Evolutionary conservation across 2,113 vertebrate species (phyloP).

Genomic region (Scomber scombrus): DNA sequence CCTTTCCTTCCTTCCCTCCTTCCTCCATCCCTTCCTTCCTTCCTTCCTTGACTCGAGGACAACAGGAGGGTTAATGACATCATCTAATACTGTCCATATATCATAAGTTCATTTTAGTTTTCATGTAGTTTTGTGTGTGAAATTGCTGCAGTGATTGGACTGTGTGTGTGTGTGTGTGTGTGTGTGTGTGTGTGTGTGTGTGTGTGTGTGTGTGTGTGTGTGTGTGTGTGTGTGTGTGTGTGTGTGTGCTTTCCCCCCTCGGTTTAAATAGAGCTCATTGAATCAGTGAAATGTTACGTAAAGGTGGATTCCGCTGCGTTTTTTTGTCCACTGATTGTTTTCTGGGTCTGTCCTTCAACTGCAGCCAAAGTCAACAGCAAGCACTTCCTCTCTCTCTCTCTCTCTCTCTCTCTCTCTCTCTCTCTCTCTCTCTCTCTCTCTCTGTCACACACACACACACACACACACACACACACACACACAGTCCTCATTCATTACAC

Average conservation of each 20-base stretch:
- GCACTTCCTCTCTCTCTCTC: constrained; percentile 34
- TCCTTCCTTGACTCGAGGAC: too few species aligned
- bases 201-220: too few species aligned
- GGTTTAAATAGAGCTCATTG: constrained; percentile 37
- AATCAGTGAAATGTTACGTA: constrained; percentile 30
- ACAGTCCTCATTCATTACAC: not conserved
- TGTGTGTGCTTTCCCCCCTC: constrained; percentile 19
- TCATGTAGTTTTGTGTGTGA: too few species aligned
- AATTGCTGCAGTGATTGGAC: too few species aligned
- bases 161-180: too few species aligned
- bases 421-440: not conserved
- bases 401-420: not conserved
- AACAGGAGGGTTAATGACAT: too few species aligned
- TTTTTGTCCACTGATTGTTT: constrained; percentile 40
- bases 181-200: too few species aligned
- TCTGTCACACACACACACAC: not conserved
- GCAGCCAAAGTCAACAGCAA: constrained; percentile 62
- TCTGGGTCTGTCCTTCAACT: constrained; percentile 48
- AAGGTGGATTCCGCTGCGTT: constrained; percentile 38
- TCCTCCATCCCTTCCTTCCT: too few species aligned
- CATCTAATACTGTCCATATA: too few species aligned
- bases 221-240: too few species aligned
- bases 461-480: constrained; percentile 13
- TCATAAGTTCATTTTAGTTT: too few species aligned
- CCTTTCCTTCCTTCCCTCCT: too few species aligned